Evolutionary conservation across 2,113 vertebrate species (phyloP).

Genomic region (Anoura caudifer): DNA sequence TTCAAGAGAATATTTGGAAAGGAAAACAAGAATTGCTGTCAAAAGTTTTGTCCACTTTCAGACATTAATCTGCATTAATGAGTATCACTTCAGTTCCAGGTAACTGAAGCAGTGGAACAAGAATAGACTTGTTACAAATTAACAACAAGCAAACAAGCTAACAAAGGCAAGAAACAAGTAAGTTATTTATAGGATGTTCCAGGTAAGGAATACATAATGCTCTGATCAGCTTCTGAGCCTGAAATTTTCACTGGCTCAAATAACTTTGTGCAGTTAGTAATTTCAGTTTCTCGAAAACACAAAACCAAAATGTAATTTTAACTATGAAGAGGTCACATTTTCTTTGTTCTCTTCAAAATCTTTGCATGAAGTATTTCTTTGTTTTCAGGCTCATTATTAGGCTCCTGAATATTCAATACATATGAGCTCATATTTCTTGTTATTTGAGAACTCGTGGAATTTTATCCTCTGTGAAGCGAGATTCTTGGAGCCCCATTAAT

Average conservation of each 20-base stretch:
- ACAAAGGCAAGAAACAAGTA: neutral
- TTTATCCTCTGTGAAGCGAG: neutral
- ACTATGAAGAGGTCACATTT: neutral
- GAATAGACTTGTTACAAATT: conserved; percentile 8
- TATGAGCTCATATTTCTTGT: neutral
- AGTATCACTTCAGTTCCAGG: conserved; percentile 28
- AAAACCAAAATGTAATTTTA: neutral
- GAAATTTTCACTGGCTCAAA: neutral
- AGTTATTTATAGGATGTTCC: neutral
- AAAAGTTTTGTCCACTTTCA: conserved; percentile 31
- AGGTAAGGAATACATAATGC: neutral
- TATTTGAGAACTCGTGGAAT: conserved; percentile 5
- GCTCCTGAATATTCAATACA: neutral
- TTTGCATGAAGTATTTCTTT: neutral
- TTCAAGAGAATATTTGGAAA: conserved; percentile 39
- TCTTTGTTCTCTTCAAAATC: neutral
- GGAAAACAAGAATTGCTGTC: conserved; percentile 5
- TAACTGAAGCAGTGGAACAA: neutral
- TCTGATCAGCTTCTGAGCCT: neutral
- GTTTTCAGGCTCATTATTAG: neutral
- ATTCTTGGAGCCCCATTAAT: neutral
- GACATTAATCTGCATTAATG: conserved; percentile 43
- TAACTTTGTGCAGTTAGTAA: neutral
- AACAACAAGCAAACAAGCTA: neutral
- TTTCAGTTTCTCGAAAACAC: neutral